These are phyloP conservation scores for Pipistrellus nathusii DNA, from an alignment of 2,797 vertebrate species.

Conservation along the genomic window DNA sequence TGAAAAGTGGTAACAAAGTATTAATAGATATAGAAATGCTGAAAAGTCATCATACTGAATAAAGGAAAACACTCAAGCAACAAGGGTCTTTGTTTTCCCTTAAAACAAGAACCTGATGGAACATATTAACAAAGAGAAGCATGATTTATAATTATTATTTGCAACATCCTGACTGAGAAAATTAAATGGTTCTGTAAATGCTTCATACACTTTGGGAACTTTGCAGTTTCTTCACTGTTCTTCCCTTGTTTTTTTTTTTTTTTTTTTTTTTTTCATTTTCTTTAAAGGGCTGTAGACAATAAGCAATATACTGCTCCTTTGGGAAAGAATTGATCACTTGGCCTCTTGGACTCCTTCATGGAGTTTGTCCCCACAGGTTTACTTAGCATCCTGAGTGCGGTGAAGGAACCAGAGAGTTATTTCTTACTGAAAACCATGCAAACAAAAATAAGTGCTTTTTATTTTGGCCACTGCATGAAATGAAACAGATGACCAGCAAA, in stretches of 20 bases:
- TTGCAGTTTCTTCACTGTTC: conserved; percentile 63
- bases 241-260: conserved; percentile 71
- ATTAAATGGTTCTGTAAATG: conserved; percentile 73
- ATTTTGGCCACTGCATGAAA: conserved; percentile 72
- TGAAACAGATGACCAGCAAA: conserved; percentile 64
- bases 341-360: conserved; percentile 66
- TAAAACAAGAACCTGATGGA: conserved; percentile 41
- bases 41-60: background rate
- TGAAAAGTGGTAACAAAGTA: conserved; percentile 21
- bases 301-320: conserved; percentile 71
- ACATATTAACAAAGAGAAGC: conserved; percentile 58
- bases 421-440: conserved; percentile 73
- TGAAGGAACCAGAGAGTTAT: conserved; percentile 59
- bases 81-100: conserved; percentile 51
- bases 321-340: conserved; percentile 75
- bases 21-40: conserved; percentile 34
- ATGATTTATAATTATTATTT: conserved; percentile 68
- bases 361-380: conserved; percentile 71
- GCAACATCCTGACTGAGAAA: conserved; percentile 66
- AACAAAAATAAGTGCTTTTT: conserved; percentile 46
- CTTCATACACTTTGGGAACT: conserved; percentile 68
- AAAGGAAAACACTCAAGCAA: conserved; percentile 14
- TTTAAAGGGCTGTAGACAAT: conserved; percentile 69
- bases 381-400: conserved; percentile 58
- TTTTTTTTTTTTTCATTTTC: conserved; percentile 77